Base-by-base conservation (phyloP, 2,888 invertebrate genomes). In the Agrotis segetum region DNA sequence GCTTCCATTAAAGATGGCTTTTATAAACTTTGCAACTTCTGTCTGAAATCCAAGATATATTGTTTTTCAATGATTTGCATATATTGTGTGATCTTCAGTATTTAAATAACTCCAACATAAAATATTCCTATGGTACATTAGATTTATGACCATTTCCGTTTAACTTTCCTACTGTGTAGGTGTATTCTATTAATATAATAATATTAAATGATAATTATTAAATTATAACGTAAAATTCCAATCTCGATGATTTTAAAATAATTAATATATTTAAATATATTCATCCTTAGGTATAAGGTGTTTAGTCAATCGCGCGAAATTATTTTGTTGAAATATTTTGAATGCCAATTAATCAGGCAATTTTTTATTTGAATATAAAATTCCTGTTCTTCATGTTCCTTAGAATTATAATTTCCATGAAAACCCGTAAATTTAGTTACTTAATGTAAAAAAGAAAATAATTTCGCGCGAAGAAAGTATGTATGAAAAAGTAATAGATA, bases 101-200 rank as follows among this genome's bases (percentile, higher is more conserved):
- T 17, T 3, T n/a, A 55, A 50, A 67, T 59, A 62, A 68, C 55
- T 74, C 58, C 46, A 69, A 77, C 64, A 71, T 72, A 71, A 80
- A 80, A 81, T 81, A 77, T 79, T 84, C 79, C 76, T 83, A 81
- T 67, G 65, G 58, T 79, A 79, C 67, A 61, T 78, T 81, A 83
- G 75, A 77, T 24, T 84, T 79, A 79, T 62, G 69, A 85, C 85
- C 78, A 84, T 67, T 84, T 83, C 87, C 79, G 85, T 88, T 87
- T 82, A 71, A 86, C 85, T 89, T 88, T 89, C 91, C 92, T 91
- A 92, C 92, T 90, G 88, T 92, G 91, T 92, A 92, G 92, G 92
- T 87, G 69, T 83, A 84, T 82, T 84, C 78, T 87, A 85, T 79
- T 77, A 74, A 67, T 68, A 76, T 77, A 83, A 77, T 77, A 76